Evolutionary conservation across 2,888 invertebrate species (phyloP).

Genomic region (Andrena minutula): DNA sequence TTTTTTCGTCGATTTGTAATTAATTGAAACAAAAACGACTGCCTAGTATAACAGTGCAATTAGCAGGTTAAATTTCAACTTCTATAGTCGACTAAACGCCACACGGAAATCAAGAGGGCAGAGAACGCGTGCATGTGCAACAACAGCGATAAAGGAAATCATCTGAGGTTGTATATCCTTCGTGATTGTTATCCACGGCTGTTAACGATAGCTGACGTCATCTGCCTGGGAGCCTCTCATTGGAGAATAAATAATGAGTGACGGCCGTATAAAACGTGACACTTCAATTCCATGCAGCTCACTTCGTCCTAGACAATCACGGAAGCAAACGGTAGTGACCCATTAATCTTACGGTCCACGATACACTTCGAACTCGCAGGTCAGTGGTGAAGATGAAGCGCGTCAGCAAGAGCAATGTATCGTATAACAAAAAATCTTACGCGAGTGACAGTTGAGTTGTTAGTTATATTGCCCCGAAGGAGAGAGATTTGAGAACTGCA

Average conservation of each 20-base stretch:
- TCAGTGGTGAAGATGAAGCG: constrained; percentile 34
- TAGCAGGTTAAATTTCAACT: no score
- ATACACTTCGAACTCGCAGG: constrained; percentile 33
- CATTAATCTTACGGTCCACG: neutral
- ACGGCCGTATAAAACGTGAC: constrained; percentile 46
- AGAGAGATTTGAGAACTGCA: no score
- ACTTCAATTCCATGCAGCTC: constrained; percentile 39
- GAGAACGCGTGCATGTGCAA: neutral
- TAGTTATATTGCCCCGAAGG: neutral
- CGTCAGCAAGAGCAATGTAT: neutral
- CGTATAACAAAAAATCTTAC: neutral
- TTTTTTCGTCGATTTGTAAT: no score
- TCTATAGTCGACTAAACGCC: neutral
- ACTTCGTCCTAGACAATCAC: constrained; percentile 37
- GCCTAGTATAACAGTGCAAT: no score
- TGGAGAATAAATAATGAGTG: constrained; percentile 67
- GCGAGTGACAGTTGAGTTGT: neutral
- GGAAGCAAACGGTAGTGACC: constrained; percentile 32
- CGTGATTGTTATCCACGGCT: constrained; percentile 42
- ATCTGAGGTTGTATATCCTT: constrained; percentile 10
- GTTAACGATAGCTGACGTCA: constrained; percentile 19
- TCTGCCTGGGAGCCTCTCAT: constrained; percentile 22
- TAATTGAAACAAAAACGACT: no score
- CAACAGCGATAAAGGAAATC: constrained; percentile 20
- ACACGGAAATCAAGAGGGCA: neutral